Base-by-base conservation (phyloP, 2,888 invertebrate genomes). In the Lasioglossum marginatum region DNA sequence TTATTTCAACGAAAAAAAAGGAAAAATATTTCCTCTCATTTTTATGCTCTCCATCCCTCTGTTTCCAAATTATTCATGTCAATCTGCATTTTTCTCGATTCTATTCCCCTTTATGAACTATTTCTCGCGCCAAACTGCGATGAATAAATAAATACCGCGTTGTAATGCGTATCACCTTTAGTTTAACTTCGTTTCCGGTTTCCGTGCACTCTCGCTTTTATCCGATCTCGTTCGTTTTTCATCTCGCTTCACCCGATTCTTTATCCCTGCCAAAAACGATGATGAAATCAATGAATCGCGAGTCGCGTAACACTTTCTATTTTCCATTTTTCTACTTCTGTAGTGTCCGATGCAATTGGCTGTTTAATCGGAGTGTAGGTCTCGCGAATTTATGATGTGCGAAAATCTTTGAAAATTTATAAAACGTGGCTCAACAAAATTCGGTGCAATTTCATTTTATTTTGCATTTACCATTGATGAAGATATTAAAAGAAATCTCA, bases 41-140 rank as follows among this genome's bases (percentile, higher is more conserved):
- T 68, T 43, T 34, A 23, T 16, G 19, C 16, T 19, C 23, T 4
- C 12, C 12, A 23, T 68, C 4, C 23, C 3, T 23, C 68, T 4
- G 68, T 68, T 68, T 37, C 34, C 37, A 19, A 37, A 68, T 68
- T 68, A 68, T 68, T 68, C 68, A 37, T 37, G 68, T 37, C 34
- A 37, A 34, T 68, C 37, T 37, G 37, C 34, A 68, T 68, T 34
- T 68, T 8, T 4, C 37, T 1, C 34, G 34, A 34, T 68, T 37
- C 37, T 23, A 68, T 37, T 68, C 3, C 19, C 66, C 31, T 34
- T 37, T 2, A 34, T 23, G 12, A 68, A 68, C 66, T 23, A 68
- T 34, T 37, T 19, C 31, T 10, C 37, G 37, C 34, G 19, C 19
- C 27, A 27, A 63, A 3, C 34, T 8, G 1, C 66, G 37, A 34